Base-by-base conservation (phyloP, 2,113 vertebrate species). In the Piaya cayana region DNA sequence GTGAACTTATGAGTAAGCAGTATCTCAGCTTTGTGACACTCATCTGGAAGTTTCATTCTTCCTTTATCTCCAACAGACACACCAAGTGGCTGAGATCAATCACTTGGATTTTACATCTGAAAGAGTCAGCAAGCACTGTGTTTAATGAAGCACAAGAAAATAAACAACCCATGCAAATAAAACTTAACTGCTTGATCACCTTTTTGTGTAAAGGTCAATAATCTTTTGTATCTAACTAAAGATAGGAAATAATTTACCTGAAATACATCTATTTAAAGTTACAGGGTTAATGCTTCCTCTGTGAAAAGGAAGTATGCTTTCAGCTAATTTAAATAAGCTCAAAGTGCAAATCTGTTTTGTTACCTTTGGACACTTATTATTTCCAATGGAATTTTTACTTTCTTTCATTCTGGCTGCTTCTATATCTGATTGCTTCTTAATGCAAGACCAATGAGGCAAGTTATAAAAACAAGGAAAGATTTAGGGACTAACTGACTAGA, bases 61-160 rank as follows among this genome's bases (percentile, higher is more conserved):
- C 23, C 56, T 96, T 96, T 75, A 62, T 88, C 88, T 90, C 82
- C 76, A 37, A 95, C 92, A 93, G 53, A n/a, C 36, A 74, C 39
- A 86, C 3, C 25, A 50, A 43, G 58, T 9, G 27, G 14, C 58
- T 60, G 69, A 43, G 26, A 91, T 84, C 55, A 86, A 56, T 56
- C 15, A 3, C 37, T 53, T 2, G 8, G 34, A 30, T 72, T 83
- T 62, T 75, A 43, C 63, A 50, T 72, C 64, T 75, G 50, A 49
- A 80, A 75, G 4, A 71, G 42, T 43, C 74, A 91, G 53, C 39
- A 87, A 83, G 67, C 14, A 68, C 22, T 23, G 20, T 60, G 36
- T 78, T 82, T 95, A 91, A 81, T 1, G 15, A 90, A 69, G 34
- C 71, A 32, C 30, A 92, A 60, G 26, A 83, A 93, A 94, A 86